A percentile compares a stretch with the other conserved stretches of the same genome.
These are phyloP conservation scores for Zygogramma bicolorata DNA, from an alignment of 2,888 invertebrate genomes.

Conservation along the genomic window DNA sequence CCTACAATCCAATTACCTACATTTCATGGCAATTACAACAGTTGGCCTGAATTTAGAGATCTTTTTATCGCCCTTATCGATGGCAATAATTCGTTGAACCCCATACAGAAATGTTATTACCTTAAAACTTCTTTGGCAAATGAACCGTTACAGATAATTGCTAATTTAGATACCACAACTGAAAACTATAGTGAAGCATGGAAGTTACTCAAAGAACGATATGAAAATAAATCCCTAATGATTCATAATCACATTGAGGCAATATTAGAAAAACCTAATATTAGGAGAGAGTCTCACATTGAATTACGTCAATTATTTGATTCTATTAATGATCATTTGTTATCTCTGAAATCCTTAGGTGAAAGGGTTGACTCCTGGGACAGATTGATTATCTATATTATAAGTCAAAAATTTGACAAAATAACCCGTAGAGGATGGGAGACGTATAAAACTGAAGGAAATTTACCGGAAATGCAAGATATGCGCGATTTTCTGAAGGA, in stretches of 20 bases:
- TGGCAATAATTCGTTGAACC: background rate
- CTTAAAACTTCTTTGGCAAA: constrained; percentile 4
- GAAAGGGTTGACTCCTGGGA: constrained; percentile 20
- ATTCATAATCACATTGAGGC: constrained; percentile 13
- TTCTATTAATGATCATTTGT: background rate
- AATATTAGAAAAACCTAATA: background rate
- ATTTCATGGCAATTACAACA: constrained; percentile 2
- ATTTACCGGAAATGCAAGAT: constrained; percentile 29
- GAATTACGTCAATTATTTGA: constrained; percentile 2
- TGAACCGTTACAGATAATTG: background rate
- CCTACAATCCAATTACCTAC: background rate
- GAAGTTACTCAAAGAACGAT: constrained; percentile 16
- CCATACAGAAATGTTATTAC: constrained; percentile 23
- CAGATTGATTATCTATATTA: constrained; percentile 30
- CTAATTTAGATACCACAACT: constrained; percentile 11
- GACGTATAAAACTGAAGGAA: constrained; percentile 9
- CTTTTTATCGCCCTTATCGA: constrained; percentile 16
- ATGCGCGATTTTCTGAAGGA: constrained; percentile 24
- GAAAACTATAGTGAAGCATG: constrained; percentile 15
- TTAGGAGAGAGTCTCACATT: background rate
- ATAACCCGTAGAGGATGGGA: constrained; percentile 33
- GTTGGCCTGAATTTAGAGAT: constrained; percentile 33
- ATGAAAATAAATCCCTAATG: constrained; percentile 21
- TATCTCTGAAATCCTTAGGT: background rate
- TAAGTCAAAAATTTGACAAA: constrained; percentile 35